These are phyloP conservation scores for Amblyornis subalaris DNA, from an alignment of 2,113 vertebrate genomes.

Conservation along the genomic window DNA sequence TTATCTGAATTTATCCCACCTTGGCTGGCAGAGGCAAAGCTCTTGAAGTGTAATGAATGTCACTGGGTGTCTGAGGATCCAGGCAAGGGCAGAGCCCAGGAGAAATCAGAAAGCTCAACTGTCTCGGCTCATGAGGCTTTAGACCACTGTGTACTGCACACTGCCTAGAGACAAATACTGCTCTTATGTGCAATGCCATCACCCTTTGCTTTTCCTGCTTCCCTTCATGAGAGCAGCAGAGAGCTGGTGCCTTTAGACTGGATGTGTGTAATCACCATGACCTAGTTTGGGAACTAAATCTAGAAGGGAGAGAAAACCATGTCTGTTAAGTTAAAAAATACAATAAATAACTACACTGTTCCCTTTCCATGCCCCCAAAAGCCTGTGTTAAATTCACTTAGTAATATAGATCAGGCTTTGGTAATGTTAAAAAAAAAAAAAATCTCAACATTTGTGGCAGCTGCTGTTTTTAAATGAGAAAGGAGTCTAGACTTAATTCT, in stretches of 20 bases:
- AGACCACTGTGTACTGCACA: neutral
- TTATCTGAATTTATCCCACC: neutral
- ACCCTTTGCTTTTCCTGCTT: neutral
- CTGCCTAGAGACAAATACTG: neutral
- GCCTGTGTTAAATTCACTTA: neutral
- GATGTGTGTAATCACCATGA: neutral
- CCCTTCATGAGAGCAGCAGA: neutral
- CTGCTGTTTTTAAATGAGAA: neutral
- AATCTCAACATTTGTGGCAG: neutral
- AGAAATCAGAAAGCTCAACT: neutral
- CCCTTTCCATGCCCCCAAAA: rapidly evolving
- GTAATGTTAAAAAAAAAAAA: neutral
- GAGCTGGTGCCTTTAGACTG: neutral
- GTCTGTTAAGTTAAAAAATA: neutral
- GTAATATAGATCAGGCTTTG: neutral
- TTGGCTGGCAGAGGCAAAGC: neutral
- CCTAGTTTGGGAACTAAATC: neutral
- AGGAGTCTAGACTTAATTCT: neutral
- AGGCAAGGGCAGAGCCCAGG: neutral
- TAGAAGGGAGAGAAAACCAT: neutral
- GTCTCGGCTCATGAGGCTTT: neutral
- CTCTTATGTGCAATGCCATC: neutral
- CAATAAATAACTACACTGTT: neutral
- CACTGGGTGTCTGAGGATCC: neutral
- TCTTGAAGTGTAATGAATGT: neutral